Evolutionary conservation across 1,140 invertebrate genomes (phyloP).

Genomic region (Camponotus pennsylvanicus): DNA sequence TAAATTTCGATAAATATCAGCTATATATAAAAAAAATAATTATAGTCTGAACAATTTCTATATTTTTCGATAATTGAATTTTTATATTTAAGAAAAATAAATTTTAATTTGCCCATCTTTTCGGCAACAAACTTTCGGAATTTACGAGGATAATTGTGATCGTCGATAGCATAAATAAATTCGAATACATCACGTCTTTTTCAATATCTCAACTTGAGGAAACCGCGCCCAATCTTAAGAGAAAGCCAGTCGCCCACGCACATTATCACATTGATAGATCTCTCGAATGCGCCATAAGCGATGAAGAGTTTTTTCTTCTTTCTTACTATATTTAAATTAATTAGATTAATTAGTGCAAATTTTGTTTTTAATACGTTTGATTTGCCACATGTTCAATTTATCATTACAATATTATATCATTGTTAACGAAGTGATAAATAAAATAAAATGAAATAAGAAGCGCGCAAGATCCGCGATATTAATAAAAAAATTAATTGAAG

Average conservation of each 20-base stretch:
- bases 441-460: background rate
- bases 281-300: background rate
- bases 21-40: background rate
- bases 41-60: background rate
- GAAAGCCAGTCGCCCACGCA: conserved; percentile 66
- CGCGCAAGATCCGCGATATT: background rate
- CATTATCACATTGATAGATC: conserved; percentile 27
- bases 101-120: background rate
- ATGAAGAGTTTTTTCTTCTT: background rate
- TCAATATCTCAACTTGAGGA: conserved; percentile 9
- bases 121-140: conserved; percentile 8
- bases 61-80: background rate
- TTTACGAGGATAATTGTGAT: conserved; percentile 37
- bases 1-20: conserved; percentile 11
- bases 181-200: conserved; percentile 9
- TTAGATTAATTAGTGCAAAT: conserved; percentile 28
- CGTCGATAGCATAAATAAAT: conserved; percentile 31
- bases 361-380: background rate
- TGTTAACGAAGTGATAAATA: background rate
- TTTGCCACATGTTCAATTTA: conserved; percentile 11
- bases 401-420: background rate
- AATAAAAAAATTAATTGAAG: conserved; percentile 35
- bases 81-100: background rate
- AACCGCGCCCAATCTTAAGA: conserved; percentile 59
- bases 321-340: background rate